A percentile compares a stretch with the other conserved stretches of the same genome.
phyloP scores from a whole-genome alignment of 2,113 vertebrate species.

The Aythya baeri region DNA sequence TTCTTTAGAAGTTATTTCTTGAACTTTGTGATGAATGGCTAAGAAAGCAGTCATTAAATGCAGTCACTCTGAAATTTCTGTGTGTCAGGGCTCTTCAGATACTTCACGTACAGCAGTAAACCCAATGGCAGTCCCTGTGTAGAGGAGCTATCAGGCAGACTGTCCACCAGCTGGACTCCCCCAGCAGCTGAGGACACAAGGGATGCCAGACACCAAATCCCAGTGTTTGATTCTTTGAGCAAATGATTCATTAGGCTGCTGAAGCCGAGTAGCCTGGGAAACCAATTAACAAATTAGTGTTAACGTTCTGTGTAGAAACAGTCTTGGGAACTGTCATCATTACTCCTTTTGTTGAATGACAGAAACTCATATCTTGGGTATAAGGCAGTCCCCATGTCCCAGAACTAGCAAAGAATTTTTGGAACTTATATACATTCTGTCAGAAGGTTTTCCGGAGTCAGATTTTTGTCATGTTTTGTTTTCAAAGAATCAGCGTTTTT shows the following conservation, averaged over 20 bases:
- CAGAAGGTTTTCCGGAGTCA: not conserved
- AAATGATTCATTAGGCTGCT: constrained; percentile 43
- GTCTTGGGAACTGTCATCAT: constrained; percentile 35
- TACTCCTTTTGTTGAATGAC: constrained; percentile 24
- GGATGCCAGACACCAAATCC: constrained; percentile 9
- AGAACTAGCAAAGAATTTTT: not conserved
- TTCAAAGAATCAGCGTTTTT: not conserved
- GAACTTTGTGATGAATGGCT: not conserved
- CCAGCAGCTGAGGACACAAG: constrained; percentile 7
- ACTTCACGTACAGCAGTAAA: not conserved
- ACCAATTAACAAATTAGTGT: constrained; percentile 52
- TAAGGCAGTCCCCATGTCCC: not conserved
- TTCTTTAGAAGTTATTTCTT: not conserved
- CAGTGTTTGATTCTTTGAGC: not conserved
- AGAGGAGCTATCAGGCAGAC: not conserved
- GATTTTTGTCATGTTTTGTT: not conserved
- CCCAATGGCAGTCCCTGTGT: not conserved
- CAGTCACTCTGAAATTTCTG: not conserved
- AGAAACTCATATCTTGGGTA: not conserved
- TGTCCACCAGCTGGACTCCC: not conserved
- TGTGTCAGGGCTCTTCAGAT: not conserved
- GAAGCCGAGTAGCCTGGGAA: constrained; percentile 46
- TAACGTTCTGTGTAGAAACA: not conserved
- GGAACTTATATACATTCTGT: not conserved
- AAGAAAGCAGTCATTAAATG: not conserved